phyloP scores from a whole-genome alignment of 2,797 vertebrate species.

The Centropyge bicolor region DNA sequence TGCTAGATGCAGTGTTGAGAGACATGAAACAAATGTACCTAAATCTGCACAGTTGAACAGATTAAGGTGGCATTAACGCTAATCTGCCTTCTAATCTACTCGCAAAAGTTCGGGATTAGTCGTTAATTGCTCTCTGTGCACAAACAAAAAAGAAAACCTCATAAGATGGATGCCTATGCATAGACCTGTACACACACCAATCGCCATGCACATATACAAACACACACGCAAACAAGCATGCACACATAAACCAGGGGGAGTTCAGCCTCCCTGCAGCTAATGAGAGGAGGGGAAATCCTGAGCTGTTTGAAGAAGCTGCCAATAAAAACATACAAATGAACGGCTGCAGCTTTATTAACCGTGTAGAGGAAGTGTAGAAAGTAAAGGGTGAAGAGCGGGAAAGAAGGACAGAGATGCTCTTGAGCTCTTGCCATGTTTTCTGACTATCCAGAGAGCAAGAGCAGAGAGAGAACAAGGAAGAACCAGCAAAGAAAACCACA shows the following conservation, averaged over 20 bases:
- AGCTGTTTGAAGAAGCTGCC: conserved; percentile 21
- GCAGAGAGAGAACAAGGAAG: neutral
- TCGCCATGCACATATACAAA: neutral
- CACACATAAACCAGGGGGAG: neutral
- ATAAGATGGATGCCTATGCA: neutral
- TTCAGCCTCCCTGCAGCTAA: conserved; percentile 22
- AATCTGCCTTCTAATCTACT: conserved; percentile 51
- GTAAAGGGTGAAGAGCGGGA: neutral
- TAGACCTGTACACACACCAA: conserved; percentile 14
- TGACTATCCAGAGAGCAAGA: conserved; percentile 1
- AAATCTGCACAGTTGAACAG: conserved; percentile 23
- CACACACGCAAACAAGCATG: neutral
- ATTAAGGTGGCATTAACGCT: conserved; percentile 49
- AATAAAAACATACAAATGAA: conserved; percentile 46
- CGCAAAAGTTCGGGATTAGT: conserved; percentile 49
- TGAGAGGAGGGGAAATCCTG: conserved; percentile 35
- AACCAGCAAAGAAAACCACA: conserved; percentile 4
- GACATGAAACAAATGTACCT: conserved; percentile 30
- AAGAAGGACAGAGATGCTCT: conserved; percentile 2
- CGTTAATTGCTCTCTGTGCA: conserved; percentile 25
- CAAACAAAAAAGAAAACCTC: conserved; percentile 43
- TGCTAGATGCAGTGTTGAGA: conserved; percentile 23
- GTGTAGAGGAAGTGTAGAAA: conserved; percentile 15
- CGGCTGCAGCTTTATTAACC: conserved; percentile 24
- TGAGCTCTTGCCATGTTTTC: conserved; percentile 14